Base-by-base conservation (phyloP, 2,888 invertebrate genomes). In the Holacanthella duospinosa region DNA sequence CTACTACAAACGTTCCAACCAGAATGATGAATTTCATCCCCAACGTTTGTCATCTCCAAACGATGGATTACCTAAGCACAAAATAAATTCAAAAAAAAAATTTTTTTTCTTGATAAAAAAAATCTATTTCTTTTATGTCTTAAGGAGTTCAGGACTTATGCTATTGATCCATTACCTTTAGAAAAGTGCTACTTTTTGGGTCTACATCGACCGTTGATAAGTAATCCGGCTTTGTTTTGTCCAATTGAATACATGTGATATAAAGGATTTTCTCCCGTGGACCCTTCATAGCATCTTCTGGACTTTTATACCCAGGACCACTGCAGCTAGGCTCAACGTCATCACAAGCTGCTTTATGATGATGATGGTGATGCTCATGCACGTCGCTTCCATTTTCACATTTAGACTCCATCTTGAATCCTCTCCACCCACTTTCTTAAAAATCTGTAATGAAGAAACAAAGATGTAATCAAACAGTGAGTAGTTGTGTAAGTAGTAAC, bases 1-100 rank as follows among this genome's bases (percentile, higher is more conserved):
- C 94, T 94, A 71, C 93, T 93, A 77, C 97, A 97, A 0, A 92
- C 86, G 76, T 97, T 96, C 96, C 96, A 97, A 0, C 96, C 96
- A 53, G 87, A 86, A 76, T 97, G 97, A 76, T 97, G 97, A 0
- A 97, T 78, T 76, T 97, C 97, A 74, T 97, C 92, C 0, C 86
- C 87, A 2, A 81, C 77, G 66, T 86, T 78, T 9, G 86, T 87
- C 74, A 94, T 87, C 73, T 84, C 83, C 0, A 93, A 83, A 25
- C 93, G 86, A 76, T 91, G 87, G 55, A 97, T 86, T 2, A 96
- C 86, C 95, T 95, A 75, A 1, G 24, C 3, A 6, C 6, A 36
- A 16, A 36, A 12, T 36, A 36, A 36, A 57, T 28, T 21, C 60
- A 9, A 44, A 73, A 44, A 12, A 43, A 21, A 21, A 3, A 43